A percentile compares a stretch with the other conserved stretches of the same genome.
Conservation (phyloP, 2,113 vertebrate species). For the Acanthisitta chloris region DNA sequence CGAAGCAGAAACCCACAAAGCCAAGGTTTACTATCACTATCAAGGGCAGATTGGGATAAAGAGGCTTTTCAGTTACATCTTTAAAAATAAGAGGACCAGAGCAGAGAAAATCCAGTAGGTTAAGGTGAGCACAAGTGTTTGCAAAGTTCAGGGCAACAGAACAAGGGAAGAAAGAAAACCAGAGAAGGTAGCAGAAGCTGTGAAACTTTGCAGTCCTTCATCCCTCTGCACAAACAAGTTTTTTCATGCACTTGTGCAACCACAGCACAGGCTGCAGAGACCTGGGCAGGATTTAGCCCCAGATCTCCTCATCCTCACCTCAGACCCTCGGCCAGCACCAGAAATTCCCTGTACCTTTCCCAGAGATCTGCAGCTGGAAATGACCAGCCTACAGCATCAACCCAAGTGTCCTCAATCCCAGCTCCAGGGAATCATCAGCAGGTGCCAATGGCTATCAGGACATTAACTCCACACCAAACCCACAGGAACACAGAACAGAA, state of each 20-base stretch:
- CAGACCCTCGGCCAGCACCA: fast-evolving
- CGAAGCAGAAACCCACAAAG: background rate
- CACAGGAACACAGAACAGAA: background rate
- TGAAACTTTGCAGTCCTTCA: background rate
- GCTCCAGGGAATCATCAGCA: background rate
- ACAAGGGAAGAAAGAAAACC: background rate
- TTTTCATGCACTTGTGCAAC: fast-evolving
- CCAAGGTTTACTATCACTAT: background rate
- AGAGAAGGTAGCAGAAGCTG: background rate
- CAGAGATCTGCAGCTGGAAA: background rate
- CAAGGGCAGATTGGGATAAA: background rate
- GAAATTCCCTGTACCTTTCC: background rate
- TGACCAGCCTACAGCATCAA: background rate
- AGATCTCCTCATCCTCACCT: background rate
- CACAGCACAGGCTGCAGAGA: background rate
- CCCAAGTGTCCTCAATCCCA: background rate
- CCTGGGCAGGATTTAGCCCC: background rate
- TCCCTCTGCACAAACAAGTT: background rate
- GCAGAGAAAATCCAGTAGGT: background rate
- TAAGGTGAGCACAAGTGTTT: background rate
- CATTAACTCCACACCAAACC: background rate
- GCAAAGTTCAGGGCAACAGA: background rate
- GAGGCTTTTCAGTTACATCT: background rate
- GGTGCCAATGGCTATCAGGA: background rate
- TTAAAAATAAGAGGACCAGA: background rate